Conservation (phyloP, 1,140 invertebrate species). For the Drosophila gunungcola region DNA sequence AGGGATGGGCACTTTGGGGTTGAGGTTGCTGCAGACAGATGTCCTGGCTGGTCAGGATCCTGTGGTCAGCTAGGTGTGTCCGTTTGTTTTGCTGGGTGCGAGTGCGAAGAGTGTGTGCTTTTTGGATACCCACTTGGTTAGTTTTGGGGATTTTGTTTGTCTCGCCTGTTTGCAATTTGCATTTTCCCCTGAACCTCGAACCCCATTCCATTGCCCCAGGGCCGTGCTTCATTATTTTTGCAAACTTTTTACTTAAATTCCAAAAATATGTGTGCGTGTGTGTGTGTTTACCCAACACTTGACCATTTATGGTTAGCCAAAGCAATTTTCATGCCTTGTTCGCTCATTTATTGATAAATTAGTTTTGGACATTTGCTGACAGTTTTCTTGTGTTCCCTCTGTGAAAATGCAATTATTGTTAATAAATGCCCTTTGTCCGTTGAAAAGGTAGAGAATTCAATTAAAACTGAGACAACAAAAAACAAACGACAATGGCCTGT, state of each 20-base stretch:
- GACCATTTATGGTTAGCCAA: constrained; percentile 56
- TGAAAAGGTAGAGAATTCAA: constrained; percentile 62
- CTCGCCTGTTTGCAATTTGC: constrained; percentile 68
- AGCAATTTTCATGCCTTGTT: constrained; percentile 44
- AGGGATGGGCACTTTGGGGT: constrained; percentile 5
- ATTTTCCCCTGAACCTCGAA: constrained; percentile 8
- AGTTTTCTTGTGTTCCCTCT: constrained; percentile 49
- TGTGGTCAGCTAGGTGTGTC: constrained; percentile 61
- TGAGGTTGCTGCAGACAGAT: constrained; percentile 41
- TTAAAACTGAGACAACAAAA: constrained; percentile 66
- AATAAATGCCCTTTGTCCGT: constrained; percentile 69
- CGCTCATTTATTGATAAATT: constrained; percentile 75
- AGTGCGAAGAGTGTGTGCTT: constrained; percentile 1
- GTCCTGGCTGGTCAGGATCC: constrained; percentile 42
- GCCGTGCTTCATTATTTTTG: constrained; percentile 79
- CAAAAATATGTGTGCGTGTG: constrained; percentile 3
- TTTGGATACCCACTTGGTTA: constrained; percentile 34
- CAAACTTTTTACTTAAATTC: constrained; percentile 69
- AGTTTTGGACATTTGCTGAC: constrained; percentile 77
- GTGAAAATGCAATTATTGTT: constrained; percentile 79
- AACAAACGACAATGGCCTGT: constrained; percentile 51
- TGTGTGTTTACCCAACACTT: constrained; percentile 55
- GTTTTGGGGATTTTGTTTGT: constrained; percentile 64
- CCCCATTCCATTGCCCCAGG: constrained; percentile 31
- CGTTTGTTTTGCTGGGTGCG: constrained; percentile 23